Evolutionary conservation across 2,113 vertebrate species (phyloP), one percentile per base, ranked within the genome.

Genomic region (Malurus alboscapulatus): DNA sequence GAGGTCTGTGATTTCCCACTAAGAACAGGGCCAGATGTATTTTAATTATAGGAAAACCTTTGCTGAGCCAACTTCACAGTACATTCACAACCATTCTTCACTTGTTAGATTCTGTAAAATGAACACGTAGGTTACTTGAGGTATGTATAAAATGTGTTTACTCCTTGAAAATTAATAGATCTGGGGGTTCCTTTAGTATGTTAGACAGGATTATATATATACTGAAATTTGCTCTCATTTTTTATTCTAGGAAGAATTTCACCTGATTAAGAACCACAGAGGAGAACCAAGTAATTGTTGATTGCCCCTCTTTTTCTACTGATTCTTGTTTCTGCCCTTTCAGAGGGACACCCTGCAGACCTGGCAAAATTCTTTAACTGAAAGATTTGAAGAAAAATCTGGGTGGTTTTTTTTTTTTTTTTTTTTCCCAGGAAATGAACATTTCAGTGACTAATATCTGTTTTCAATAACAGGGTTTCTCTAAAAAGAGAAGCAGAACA

Each of bases 11-110:
- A 87, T 68, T 84, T 92, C 84, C 91, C 80, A 61, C 34, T 84
- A 54, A 58, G 61, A 91, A 68, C 48, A 54, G 74, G 88, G 66
- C 42, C 81, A 91, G 91, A 93, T 79, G 74, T 68, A 66, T 68
- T 89, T 90, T 85, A 91, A 92, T 85, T 66, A 51, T 20, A 79
- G 84, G 62, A 92, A 94, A 88, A 57, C 58, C 38, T 76, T 85
- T 73, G 74, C 58, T 85, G 50, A 93, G 78, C 71, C 78, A 76
- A 58, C 44, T 89, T 66, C 71, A 36, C 10, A 55, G 74, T 75
- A 73, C 51, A 40, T 66, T 87, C 91, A 62, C 84, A 91, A 48
- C n/a, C 34, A 47, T 68, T 75, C 78, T 79, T 82, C 74, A 50
- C 80, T 88, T 65, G 62, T 76, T 87, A 78, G n/a, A 26, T 48